A percentile compares a stretch with the other conserved stretches of the same genome.
Conservation (phyloP, 1,140 invertebrate genomes). For the Calosoma granatense region DNA sequence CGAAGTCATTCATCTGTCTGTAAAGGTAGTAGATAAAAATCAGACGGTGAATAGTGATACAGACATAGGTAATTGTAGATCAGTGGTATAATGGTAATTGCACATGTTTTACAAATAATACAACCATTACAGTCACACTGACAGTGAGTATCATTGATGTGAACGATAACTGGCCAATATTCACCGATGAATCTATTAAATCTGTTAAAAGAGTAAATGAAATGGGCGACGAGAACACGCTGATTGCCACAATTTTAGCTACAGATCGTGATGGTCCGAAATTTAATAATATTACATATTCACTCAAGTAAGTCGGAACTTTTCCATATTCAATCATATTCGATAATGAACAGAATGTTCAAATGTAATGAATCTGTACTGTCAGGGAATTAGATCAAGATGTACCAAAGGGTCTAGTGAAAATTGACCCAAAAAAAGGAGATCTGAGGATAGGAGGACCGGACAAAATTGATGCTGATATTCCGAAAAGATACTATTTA, state of each 20-base stretch:
- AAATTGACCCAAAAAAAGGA: slow-evolving; percentile 35
- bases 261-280: slow-evolving; percentile 43
- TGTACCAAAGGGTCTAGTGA: slow-evolving; percentile 35
- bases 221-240: slow-evolving; percentile 27
- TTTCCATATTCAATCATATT: no score
- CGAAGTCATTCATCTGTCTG: slow-evolving; percentile 39
- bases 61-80: slow-evolving; percentile 37
- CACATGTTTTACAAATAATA: no score
- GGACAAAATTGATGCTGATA: slow-evolving; percentile 39
- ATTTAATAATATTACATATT: slow-evolving; percentile 36
- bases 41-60: slow-evolving; percentile 31
- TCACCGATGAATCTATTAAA: slow-evolving; percentile 30
- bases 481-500: slow-evolving; percentile 28
- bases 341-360: no score
- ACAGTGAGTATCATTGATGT: slow-evolving; percentile 38
- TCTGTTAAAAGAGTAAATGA: slow-evolving; percentile 30
- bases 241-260: slow-evolving; percentile 39
- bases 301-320: slow-evolving; percentile 26
- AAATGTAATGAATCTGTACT: no score
- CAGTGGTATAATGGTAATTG: no score
- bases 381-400: no score
- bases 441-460: slow-evolving; percentile 32
- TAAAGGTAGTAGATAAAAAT: slow-evolving; percentile 37
- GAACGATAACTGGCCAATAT: slow-evolving; percentile 43
- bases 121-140: slow-evolving; percentile 38